Conservation (phyloP, 2,888 invertebrate species). For the Calameuta filiformis region DNA sequence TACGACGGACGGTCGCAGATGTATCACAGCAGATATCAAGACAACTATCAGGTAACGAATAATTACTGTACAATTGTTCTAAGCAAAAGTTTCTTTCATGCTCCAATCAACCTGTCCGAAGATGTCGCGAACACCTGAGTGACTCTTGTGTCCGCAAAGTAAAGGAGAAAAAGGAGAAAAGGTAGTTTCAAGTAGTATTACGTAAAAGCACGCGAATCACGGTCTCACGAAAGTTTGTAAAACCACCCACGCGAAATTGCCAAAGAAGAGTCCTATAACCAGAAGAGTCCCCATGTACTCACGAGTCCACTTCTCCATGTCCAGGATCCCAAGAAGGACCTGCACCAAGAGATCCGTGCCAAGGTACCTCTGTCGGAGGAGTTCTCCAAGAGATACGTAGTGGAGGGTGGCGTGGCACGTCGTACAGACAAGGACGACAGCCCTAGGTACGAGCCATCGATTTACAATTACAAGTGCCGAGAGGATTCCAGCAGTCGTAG, state of each 20-base stretch:
- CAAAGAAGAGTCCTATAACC: background rate
- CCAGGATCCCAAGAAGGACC: conserved; percentile 54
- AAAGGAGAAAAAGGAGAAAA: background rate
- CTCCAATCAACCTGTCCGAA: background rate
- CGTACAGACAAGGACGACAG: conserved; percentile 55
- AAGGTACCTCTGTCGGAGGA: conserved; percentile 55
- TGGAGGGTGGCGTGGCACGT: conserved; percentile 58
- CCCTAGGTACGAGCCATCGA: conserved; percentile 58
- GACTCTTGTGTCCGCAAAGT: background rate
- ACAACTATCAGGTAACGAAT: conserved; percentile 46
- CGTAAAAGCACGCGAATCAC: background rate
- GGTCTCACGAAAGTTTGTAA: background rate
- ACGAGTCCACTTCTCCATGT: conserved; percentile 1
- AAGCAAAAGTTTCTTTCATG: background rate
- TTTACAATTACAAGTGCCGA: conserved; percentile 59
- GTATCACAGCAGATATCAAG: conserved; percentile 44
- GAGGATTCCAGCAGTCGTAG: conserved; percentile 48
- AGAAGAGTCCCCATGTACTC: background rate
- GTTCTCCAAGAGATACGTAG: conserved; percentile 56
- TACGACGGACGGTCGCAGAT: conserved; percentile 45
- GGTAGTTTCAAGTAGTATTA: background rate
- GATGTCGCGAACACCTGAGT: background rate
- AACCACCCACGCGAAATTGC: background rate
- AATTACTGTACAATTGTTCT: background rate
- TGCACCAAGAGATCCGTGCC: conserved; percentile 44